Evolutionary conservation across 2,113 vertebrate genomes (phyloP), one percentile per base, ranked within the genome.

Genomic region (Andinoacara biseriatus): DNA sequence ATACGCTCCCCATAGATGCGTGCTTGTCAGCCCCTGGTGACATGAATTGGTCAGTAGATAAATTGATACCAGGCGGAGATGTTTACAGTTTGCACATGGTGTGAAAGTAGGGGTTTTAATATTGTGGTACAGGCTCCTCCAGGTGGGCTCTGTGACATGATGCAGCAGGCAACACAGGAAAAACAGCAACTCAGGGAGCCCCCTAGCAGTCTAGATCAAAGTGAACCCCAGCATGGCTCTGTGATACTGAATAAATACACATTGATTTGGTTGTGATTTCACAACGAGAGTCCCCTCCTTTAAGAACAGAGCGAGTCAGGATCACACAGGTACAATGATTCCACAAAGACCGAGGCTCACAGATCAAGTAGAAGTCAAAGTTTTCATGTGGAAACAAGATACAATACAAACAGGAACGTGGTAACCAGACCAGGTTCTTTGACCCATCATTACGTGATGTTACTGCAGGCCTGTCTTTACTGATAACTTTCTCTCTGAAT

Each of bases 191-290:
- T 89, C 58, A 17, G 82, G 74, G 80, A 74, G 92, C 92, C 93
- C 93, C 94, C 94, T 90, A 87, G 87, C 95, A 92, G 94, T 85
- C 84, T 14, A 91, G 94, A 97, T 97, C 97, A 97, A 96, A 97
- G 96, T 86, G 1, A 92, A 94, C 92, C 85, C 85, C 94, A 94
- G 93, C 96, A 95, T 86, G 94, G 94, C 95, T 96, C 95, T 86
- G 89, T 94, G 95, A 93, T 95, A 94, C 94, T 93, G 94, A 94
- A 96, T 97, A 96, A 96, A 96, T 94, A 96, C 59, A 74, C 96
- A 96, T 97, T 95, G 96, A 97, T 97, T 94, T 85, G 91, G 92
- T 92, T 88, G 60, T 43, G 46, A 82, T 80, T 40, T 85, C 88
- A 65, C 87, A 67, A 86, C 82, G 57, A 24, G 90, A 82, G 77